These are phyloP conservation scores for Drosophila differens DNA, from an alignment of 2,888 invertebrate species.

Conservation along the genomic window DNA sequence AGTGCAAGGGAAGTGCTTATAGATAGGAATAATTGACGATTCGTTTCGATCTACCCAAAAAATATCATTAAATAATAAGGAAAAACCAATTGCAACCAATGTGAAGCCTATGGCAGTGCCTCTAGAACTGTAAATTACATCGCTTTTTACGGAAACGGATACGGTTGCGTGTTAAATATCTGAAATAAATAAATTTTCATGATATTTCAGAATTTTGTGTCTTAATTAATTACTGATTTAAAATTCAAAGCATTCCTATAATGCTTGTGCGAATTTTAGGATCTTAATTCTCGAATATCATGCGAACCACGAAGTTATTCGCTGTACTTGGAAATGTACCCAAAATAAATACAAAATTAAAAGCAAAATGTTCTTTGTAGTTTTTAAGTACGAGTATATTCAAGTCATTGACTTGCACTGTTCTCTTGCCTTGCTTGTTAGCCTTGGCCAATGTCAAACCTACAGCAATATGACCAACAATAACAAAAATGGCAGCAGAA, in stretches of 20 bases:
- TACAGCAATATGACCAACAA: slow-evolving; percentile 23
- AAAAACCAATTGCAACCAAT: neutral
- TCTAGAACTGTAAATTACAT: neutral
- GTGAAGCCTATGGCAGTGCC: neutral
- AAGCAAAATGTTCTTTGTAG: neutral
- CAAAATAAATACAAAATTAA: neutral
- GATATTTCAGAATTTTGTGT: neutral
- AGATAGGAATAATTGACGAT: slow-evolving; percentile 20
- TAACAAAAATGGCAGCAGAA: slow-evolving; percentile 6
- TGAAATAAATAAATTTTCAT: neutral
- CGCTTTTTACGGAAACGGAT: neutral
- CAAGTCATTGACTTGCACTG: neutral
- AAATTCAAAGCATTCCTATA: neutral
- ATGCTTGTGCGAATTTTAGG: neutral
- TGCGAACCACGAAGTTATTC: neutral
- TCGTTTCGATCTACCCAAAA: neutral
- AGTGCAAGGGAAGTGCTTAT: neutral
- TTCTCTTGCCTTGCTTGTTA: slow-evolving; percentile 30
- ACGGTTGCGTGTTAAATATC: neutral
- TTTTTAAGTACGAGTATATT: neutral
- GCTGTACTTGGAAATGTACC: neutral
- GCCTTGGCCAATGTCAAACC: slow-evolving; percentile 47
- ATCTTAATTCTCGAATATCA: neutral
- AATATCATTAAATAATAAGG: neutral
- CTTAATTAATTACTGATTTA: neutral